phyloP scores from a whole-genome alignment of 1,140 invertebrate species.

The Drosophila quadrilineata region DNA sequence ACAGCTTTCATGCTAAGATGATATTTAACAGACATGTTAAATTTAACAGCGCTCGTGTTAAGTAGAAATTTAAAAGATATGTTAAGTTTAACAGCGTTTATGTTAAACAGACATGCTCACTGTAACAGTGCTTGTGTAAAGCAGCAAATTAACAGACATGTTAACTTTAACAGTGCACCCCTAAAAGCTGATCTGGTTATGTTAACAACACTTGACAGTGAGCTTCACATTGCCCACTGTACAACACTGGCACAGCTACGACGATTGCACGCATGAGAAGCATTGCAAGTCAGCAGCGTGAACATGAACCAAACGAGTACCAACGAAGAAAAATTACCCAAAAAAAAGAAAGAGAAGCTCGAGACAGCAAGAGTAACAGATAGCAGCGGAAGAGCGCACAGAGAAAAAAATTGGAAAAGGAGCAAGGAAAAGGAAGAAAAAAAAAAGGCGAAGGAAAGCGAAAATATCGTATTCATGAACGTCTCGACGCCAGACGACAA shows the following conservation, averaged over 20 bases:
- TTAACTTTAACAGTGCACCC: background rate
- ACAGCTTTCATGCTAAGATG: background rate
- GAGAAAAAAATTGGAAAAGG: background rate
- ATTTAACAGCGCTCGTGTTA: too few relatives aligned
- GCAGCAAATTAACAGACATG: too few relatives aligned
- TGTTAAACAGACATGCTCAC: too few relatives aligned
- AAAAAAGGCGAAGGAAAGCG: constrained; percentile 10
- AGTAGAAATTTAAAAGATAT: too few relatives aligned
- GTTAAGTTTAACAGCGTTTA: too few relatives aligned
- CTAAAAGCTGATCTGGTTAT: background rate
- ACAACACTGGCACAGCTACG: background rate
- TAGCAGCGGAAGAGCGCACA: constrained; percentile 44
- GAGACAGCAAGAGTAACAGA: constrained; percentile 36
- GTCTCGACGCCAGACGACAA: background rate
- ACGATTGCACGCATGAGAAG: constrained; percentile 69
- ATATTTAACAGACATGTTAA: too few relatives aligned
- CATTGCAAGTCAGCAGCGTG: constrained; percentile 71
- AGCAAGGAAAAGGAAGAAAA: constrained; percentile 8
- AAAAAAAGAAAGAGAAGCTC: constrained; percentile 41
- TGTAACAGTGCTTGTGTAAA: too few relatives aligned
- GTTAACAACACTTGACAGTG: background rate
- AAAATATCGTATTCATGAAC: constrained; percentile 23
- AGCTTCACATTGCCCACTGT: background rate
- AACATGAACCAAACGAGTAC: constrained; percentile 29
- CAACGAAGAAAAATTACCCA: constrained; percentile 73